phyloP scores from a whole-genome alignment of 2,888 invertebrate species.

The Lithodes maja region DNA sequence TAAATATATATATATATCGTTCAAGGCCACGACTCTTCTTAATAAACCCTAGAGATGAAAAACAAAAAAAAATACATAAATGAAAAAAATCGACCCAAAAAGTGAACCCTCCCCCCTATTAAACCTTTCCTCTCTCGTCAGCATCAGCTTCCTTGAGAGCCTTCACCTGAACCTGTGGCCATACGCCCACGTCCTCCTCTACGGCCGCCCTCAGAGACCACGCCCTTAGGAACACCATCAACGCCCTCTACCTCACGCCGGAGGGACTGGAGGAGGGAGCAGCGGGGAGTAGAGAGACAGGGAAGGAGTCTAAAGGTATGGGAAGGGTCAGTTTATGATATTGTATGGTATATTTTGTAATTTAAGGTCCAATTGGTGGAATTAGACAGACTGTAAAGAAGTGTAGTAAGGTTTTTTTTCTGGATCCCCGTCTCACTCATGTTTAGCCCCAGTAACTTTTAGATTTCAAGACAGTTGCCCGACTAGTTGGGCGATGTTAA shows the following conservation, averaged over 20 bases:
- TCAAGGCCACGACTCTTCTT: too few species aligned
- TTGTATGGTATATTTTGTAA: background rate
- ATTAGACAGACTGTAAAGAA: background rate
- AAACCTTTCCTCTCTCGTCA: background rate
- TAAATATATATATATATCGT: too few species aligned
- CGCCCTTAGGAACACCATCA: slow-evolving; percentile 31
- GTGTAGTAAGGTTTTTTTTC: too few species aligned
- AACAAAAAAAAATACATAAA: too few species aligned
- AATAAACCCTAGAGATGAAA: too few species aligned
- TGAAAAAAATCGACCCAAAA: too few species aligned
- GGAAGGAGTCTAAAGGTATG: background rate
- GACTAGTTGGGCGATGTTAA: too few species aligned
- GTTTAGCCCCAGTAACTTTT: too few species aligned
- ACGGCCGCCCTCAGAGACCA: slow-evolving; percentile 21
- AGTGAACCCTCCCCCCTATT: background rate
- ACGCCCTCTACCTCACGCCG: slow-evolving; percentile 36
- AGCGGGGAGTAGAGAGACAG: background rate
- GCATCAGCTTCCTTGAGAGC: slow-evolving; percentile 23
- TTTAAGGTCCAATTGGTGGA: too few species aligned
- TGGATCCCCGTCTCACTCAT: too few species aligned
- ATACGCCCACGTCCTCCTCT: slow-evolving; percentile 28
- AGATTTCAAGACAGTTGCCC: too few species aligned
- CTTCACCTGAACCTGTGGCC: slow-evolving; percentile 37
- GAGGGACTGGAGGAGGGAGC: background rate
- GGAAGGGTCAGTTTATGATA: background rate